phyloP scores from a whole-genome alignment of 2,888 invertebrate species.

The Pseudanteris insignis region DNA sequence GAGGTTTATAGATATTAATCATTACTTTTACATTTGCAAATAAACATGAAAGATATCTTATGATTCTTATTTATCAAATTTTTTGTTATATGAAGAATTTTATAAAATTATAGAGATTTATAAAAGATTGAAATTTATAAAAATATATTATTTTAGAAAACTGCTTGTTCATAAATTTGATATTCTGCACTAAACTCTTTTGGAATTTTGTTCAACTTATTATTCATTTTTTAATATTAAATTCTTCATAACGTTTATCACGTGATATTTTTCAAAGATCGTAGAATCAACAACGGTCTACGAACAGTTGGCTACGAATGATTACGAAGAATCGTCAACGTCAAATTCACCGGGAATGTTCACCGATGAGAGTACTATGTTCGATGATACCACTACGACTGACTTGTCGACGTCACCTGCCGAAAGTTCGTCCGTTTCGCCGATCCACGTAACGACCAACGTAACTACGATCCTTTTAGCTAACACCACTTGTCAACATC shows the following conservation, averaged over 20 bases:
- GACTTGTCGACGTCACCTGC: slow-evolving; percentile 38
- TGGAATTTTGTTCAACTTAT: neutral
- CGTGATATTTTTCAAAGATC: slow-evolving; percentile 21
- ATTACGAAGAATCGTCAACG: slow-evolving; percentile 35
- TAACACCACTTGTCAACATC: slow-evolving; percentile 30
- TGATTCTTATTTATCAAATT: too few species aligned
- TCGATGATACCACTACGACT: slow-evolving; percentile 47
- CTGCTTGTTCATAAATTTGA: too few species aligned
- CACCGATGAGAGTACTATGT: slow-evolving; percentile 46
- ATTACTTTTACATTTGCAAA: too few species aligned
- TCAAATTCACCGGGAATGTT: slow-evolving; percentile 36
- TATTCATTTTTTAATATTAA: slow-evolving; percentile 7
- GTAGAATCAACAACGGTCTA: slow-evolving; percentile 31
- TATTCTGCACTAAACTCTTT: too few species aligned
- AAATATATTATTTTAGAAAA: too few species aligned
- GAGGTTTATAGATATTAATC: too few species aligned
- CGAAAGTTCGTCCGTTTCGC: slow-evolving; percentile 25
- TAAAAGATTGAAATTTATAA: too few species aligned
- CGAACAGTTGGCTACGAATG: slow-evolving; percentile 32
- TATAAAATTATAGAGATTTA: too few species aligned
- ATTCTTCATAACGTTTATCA: slow-evolving; percentile 8
- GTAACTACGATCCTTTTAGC: slow-evolving; percentile 31
- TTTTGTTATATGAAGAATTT: too few species aligned
- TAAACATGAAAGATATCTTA: too few species aligned
- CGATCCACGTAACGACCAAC: slow-evolving; percentile 26